Conservation (phyloP, 2,888 invertebrate species). For the Sinhomidia bicolor region DNA sequence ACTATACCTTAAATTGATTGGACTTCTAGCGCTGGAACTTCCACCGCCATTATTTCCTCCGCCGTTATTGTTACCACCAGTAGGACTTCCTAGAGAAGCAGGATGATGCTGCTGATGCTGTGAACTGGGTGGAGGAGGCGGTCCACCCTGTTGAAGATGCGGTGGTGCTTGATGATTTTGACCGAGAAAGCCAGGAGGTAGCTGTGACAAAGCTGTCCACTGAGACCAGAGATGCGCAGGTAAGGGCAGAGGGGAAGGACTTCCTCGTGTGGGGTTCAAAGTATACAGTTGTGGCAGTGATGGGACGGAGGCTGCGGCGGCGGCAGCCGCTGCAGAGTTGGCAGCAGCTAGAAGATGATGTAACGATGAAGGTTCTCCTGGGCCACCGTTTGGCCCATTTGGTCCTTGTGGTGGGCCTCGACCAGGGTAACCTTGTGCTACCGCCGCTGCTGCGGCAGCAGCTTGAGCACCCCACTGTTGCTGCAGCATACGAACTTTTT, state of each 20-base stretch:
- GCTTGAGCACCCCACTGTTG: slow-evolving; percentile 79
- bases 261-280: slow-evolving; percentile 80
- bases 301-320: slow-evolving; percentile 80
- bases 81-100: slow-evolving; percentile 65
- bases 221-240: slow-evolving; percentile 83
- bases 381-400: slow-evolving; percentile 60
- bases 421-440: slow-evolving; percentile 57
- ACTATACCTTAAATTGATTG: slow-evolving; percentile 78
- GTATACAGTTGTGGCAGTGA: slow-evolving; percentile 81
- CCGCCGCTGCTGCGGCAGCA: slow-evolving; percentile 71
- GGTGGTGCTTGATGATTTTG: slow-evolving; percentile 76
- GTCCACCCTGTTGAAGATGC: slow-evolving; percentile 80
- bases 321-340: slow-evolving; percentile 77
- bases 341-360: slow-evolving; percentile 78
- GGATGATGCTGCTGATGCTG: slow-evolving; percentile 69
- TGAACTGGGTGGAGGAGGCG: slow-evolving; percentile 77
- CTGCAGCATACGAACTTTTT: slow-evolving; percentile 82
- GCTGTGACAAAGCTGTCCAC: slow-evolving; percentile 81
- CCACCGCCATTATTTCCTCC: slow-evolving; percentile 66
- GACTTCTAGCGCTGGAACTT: slow-evolving; percentile 74
- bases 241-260: slow-evolving; percentile 80
- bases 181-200: slow-evolving; percentile 79
- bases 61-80: slow-evolving; percentile 37
- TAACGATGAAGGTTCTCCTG: slow-evolving; percentile 73
- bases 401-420: slow-evolving; percentile 53